Percentiles rank a stretch among this genome's conserved stretches.
Evolutionary conservation across 2,888 invertebrate genomes (phyloP).

Genomic region (Buathra laborator): DNA sequence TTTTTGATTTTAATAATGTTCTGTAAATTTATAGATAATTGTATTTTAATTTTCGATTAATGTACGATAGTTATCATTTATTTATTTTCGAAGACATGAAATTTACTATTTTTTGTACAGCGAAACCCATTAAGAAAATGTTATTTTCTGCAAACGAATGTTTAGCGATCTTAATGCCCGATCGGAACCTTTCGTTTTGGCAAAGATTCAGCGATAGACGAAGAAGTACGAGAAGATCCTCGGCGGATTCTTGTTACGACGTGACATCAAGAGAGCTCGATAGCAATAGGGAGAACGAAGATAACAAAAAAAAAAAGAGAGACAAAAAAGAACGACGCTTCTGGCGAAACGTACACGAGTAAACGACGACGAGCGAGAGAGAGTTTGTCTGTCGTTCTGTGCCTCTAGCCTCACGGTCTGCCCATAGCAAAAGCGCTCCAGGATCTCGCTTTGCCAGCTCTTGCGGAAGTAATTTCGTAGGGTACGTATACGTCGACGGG

Average conservation of each 20-base stretch:
- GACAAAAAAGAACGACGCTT: conserved; percentile 11
- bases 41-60: too few relatives aligned
- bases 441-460: conserved; percentile 63
- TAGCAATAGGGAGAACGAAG: conserved; percentile 36
- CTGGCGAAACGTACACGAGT: conserved; percentile 34
- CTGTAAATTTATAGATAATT: too few relatives aligned
- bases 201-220: conserved; percentile 44
- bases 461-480: conserved; percentile 59
- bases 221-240: conserved; percentile 34
- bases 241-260: conserved; percentile 57
- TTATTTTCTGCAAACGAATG: conserved; percentile 34
- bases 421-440: conserved; percentile 41
- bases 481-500: conserved; percentile 25
- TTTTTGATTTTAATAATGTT: too few relatives aligned
- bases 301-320: conserved; percentile 23
- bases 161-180: conserved; percentile 26
- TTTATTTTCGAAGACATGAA: neutral
- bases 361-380: conserved; percentile 26
- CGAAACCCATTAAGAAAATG: neutral
- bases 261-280: conserved; percentile 59
- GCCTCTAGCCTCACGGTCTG: conserved; percentile 43
- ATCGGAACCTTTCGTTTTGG: neutral
- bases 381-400: conserved; percentile 53
- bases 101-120: neutral
- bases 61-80: neutral